Percentiles rank a stretch among this genome's conserved stretches.
Evolutionary conservation across 2,113 vertebrate species (phyloP).

Genomic region (Cavia porcellus): DNA sequence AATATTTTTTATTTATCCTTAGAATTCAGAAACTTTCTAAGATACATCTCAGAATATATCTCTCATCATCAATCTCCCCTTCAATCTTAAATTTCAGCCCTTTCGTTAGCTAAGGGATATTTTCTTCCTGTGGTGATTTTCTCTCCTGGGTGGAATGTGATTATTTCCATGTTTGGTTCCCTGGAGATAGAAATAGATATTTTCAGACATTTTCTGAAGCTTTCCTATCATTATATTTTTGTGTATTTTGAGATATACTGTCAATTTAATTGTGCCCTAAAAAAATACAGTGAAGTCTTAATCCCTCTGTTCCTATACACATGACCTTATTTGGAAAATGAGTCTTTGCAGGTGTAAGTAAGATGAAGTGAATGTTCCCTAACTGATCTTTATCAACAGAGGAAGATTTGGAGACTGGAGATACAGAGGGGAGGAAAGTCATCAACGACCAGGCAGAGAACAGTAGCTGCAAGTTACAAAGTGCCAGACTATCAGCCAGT

Average conservation of each 20-base stretch:
- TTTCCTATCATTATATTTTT: not conserved
- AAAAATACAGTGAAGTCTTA: not conserved
- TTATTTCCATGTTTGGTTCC: not conserved
- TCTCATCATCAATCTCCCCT: not conserved
- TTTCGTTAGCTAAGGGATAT: not conserved
- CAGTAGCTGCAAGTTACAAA: not conserved
- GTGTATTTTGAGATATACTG: not conserved
- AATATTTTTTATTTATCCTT: constrained; percentile 32
- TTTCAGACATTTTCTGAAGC: not conserved
- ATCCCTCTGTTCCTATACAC: not conserved
- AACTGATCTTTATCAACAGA: not conserved
- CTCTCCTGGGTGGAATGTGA: not conserved
- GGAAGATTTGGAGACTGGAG: not conserved
- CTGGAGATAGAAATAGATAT: not conserved
- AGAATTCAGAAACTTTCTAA: not conserved
- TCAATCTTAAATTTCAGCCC: not conserved
- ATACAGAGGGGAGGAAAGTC: not conserved
- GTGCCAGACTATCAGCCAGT: not conserved
- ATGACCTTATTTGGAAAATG: not conserved
- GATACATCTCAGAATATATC: not conserved
- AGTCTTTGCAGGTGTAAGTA: not conserved
- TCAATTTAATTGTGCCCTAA: not conserved
- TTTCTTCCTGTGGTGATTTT: not conserved
- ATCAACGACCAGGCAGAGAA: not conserved
- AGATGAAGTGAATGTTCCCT: not conserved